Conservation (phyloP, 2,797 vertebrate genomes). For the Tarsius wallacei region DNA sequence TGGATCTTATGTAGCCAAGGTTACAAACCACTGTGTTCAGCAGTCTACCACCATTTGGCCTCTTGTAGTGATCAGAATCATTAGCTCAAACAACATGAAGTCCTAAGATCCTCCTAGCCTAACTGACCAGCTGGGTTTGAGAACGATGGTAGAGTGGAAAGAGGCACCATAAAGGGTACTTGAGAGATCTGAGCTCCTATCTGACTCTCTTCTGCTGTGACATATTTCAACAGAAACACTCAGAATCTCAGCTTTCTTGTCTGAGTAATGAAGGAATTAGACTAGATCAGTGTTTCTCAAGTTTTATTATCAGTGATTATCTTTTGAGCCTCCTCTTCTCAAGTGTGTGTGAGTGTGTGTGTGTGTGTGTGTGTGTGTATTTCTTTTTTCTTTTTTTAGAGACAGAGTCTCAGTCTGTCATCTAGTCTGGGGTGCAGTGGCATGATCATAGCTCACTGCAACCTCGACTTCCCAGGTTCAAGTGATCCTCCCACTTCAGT, state of each 20-base stretch:
- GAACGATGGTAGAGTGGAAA: not conserved
- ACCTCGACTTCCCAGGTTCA: too few relatives aligned
- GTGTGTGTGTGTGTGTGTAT: too few relatives aligned
- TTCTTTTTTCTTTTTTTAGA: too few relatives aligned
- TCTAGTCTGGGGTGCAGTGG: too few relatives aligned
- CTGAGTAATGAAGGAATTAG: conserved; percentile 46
- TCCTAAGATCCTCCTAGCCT: conserved; percentile 32
- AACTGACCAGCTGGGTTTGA: conserved; percentile 30
- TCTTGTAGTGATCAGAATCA: conserved; percentile 46
- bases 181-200: not conserved
- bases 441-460: too few relatives aligned
- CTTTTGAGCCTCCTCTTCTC: not conserved
- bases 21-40: conserved; percentile 37
- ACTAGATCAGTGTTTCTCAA: not conserved
- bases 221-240: not conserved
- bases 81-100: conserved; percentile 1
- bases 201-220: not conserved
- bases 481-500: too few relatives aligned
- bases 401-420: too few relatives aligned
- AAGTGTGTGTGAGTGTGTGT: not conserved
- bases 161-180: not conserved
- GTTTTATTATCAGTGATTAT: not conserved
- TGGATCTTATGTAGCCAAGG: not conserved
- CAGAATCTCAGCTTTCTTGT: not conserved
- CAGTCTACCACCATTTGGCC: not conserved